Evolutionary conservation across 2,113 vertebrate species (phyloP).

Genomic region (Melospiza melodia): DNA sequence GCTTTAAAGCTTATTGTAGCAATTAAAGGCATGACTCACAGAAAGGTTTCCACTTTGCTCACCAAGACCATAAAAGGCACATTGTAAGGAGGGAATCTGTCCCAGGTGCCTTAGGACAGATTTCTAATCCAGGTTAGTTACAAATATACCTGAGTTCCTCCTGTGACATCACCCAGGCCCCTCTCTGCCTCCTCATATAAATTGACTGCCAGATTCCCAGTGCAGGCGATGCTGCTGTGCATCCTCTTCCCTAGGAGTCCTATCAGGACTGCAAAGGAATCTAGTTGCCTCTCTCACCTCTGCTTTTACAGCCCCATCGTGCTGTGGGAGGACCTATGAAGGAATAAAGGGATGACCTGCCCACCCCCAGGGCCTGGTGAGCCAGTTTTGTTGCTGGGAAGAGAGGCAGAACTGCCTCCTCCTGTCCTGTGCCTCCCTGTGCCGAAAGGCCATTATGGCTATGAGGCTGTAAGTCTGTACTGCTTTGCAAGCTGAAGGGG

Average conservation of each 20-base stretch:
- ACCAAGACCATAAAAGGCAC: background rate
- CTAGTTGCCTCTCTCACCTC: background rate
- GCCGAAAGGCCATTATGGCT: background rate
- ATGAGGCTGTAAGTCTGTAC: background rate
- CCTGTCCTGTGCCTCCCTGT: background rate
- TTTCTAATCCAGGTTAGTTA: background rate
- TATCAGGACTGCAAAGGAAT: background rate
- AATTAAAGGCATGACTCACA: background rate
- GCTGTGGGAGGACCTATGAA: background rate
- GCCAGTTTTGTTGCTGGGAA: background rate
- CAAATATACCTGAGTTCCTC: background rate
- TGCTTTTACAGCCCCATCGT: background rate
- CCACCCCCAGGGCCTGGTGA: background rate
- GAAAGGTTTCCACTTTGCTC: background rate
- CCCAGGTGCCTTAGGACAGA: background rate
- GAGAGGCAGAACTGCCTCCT: background rate
- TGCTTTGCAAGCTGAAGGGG: conserved; percentile 26
- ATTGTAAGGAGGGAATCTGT: background rate
- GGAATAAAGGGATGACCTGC: background rate
- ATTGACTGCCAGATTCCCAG: background rate
- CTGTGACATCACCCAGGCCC: background rate
- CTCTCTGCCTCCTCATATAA: background rate
- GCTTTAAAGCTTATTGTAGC: background rate
- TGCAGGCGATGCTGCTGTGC: fast-evolving
- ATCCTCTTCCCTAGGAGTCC: background rate